Evolutionary conservation across 2,113 vertebrate species (phyloP).

Genomic region (Rattus rattus): DNA sequence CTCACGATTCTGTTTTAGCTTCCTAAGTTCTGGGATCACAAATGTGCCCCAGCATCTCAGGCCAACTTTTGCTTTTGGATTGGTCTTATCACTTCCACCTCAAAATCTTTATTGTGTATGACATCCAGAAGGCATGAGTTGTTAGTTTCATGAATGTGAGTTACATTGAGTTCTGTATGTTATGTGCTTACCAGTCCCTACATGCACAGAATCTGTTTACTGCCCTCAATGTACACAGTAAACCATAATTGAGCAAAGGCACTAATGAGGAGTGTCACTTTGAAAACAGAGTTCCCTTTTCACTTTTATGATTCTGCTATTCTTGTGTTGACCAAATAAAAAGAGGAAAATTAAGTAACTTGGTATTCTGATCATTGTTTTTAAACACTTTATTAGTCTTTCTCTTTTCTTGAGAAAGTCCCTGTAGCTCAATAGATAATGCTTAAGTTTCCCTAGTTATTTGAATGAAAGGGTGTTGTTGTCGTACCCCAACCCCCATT

Average conservation of each 20-base stretch:
- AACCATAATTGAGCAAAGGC: background rate
- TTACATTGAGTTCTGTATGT: background rate
- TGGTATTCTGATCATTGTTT: slow-evolving; percentile 43
- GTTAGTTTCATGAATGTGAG: background rate
- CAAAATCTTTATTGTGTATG: background rate
- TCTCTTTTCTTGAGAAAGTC: background rate
- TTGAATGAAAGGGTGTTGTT: background rate
- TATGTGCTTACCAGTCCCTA: background rate
- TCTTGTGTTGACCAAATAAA: background rate
- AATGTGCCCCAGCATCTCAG: background rate
- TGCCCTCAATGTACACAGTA: background rate
- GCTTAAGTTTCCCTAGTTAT: background rate
- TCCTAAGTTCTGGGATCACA: background rate
- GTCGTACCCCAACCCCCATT: background rate
- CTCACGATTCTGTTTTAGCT: background rate
- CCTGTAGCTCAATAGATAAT: background rate
- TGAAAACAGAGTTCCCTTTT: background rate
- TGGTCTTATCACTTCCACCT: background rate
- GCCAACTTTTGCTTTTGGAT: background rate
- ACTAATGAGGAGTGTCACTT: background rate
- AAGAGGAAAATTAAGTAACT: slow-evolving; percentile 2
- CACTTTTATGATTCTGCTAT: background rate
- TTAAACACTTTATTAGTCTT: background rate
- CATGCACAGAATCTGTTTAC: background rate
- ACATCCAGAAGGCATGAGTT: background rate